phyloP scores from a whole-genome alignment of 2,888 invertebrate genomes.

The Crematogaster levior region DNA sequence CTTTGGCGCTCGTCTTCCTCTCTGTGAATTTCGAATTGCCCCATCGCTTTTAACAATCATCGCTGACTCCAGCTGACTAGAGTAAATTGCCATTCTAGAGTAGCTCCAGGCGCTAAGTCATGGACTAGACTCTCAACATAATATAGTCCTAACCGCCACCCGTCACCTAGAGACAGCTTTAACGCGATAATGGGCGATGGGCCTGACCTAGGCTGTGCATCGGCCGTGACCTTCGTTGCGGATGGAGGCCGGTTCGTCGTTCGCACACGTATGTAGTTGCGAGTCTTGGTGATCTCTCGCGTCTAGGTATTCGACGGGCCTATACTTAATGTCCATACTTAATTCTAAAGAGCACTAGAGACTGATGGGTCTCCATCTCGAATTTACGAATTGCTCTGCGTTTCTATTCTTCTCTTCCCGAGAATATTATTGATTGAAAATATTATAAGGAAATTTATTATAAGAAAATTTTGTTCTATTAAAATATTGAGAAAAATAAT shows the following conservation, averaged over 20 bases:
- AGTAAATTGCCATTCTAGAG: conserved; percentile 53
- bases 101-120: conserved; percentile 43
- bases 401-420: background rate
- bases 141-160: conserved; percentile 65
- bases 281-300: conserved; percentile 66
- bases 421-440: background rate
- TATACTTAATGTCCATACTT: conserved; percentile 22
- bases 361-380: background rate
- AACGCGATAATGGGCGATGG: conserved; percentile 81
- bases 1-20: background rate
- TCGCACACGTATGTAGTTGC: conserved; percentile 57
- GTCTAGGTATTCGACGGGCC: conserved; percentile 25
- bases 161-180: conserved; percentile 68
- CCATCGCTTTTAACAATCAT: conserved; percentile 21
- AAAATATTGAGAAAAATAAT: background rate
- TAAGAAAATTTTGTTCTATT: background rate
- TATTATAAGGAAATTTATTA: background rate
- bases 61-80: conserved; percentile 41
- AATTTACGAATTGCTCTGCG: background rate
- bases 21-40: conserved; percentile 5
- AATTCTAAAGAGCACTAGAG: conserved; percentile 7
- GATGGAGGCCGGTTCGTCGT: conserved; percentile 76
- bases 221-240: conserved; percentile 83
- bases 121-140: conserved; percentile 30
- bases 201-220: conserved; percentile 84